phyloP scores from a whole-genome alignment of 2,888 invertebrate species.

The Sussaba pulchella region DNA sequence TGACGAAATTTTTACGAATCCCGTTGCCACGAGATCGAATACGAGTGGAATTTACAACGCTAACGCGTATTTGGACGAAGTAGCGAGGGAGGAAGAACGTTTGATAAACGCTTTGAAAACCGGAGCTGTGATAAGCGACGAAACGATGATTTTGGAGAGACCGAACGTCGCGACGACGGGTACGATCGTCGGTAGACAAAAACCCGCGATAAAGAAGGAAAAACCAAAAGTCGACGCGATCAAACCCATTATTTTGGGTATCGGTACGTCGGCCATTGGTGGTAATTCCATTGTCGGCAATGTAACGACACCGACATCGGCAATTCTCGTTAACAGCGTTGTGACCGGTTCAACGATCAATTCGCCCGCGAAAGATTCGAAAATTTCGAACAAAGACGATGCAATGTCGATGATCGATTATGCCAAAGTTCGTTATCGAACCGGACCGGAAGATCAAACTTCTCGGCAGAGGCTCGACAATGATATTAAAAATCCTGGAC shows the following conservation, averaged over 20 bases:
- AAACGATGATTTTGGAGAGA: slow-evolving; percentile 68
- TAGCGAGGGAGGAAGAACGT: slow-evolving; percentile 93
- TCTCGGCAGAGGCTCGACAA: slow-evolving; percentile 84
- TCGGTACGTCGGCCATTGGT: slow-evolving; percentile 59
- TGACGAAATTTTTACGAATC: slow-evolving; percentile 65
- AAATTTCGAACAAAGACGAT: slow-evolving; percentile 77
- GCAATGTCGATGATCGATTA: slow-evolving; percentile 87
- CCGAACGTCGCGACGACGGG: background rate
- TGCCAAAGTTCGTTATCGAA: slow-evolving; percentile 87
- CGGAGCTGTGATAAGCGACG: slow-evolving; percentile 87
- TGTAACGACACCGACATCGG: slow-evolving; percentile 68
- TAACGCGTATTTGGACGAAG: slow-evolving; percentile 87
- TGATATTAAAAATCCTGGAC: slow-evolving; percentile 84
- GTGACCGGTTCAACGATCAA: too few species aligned
- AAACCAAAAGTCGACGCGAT: slow-evolving; percentile 79
- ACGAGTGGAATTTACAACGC: slow-evolving; percentile 71
- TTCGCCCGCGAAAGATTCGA: slow-evolving; percentile 69
- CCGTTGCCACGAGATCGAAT: slow-evolving; percentile 68
- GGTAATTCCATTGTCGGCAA: slow-evolving; percentile 23
- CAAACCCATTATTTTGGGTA: slow-evolving; percentile 77
- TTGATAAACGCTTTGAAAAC: slow-evolving; percentile 92
- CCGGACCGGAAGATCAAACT: slow-evolving; percentile 85
- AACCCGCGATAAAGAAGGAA: slow-evolving; percentile 79
- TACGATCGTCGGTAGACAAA: slow-evolving; percentile 71
- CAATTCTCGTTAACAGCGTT: slow-evolving; percentile 71